Base-by-base conservation (phyloP, 1,140 invertebrate genomes). In the Batillaria attramentaria region DNA sequence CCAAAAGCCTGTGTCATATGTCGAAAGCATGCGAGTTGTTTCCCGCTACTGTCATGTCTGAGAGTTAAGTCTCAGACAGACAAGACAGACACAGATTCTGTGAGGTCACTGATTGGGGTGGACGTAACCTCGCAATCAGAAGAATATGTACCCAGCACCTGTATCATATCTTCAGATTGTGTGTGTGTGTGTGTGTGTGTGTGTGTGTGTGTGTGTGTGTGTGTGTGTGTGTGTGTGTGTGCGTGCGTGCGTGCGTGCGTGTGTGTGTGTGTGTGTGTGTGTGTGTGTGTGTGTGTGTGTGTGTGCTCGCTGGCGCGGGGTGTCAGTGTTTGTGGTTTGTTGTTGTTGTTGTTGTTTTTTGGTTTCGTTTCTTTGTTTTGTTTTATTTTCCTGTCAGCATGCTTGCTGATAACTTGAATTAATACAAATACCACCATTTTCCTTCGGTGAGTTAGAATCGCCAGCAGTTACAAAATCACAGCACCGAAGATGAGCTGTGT, bases 161-260 rank as follows among this genome's bases (percentile, higher is more conserved):
- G n/a, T n/a, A n/a, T n/a, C n/a, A n/a, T n/a, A n/a, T n/a, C n/a
- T n/a, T n/a, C n/a, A n/a, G n/a, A n/a, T n/a, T 60, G 57, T 60
- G 57, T 60, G 57, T 60, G n/a, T 33, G 62, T 33, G 31, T 33
- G 62, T 33, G 62, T 33, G 62, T 33, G 62, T 33, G 62, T 8
- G 62, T 8, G 62, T 8, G 62, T 65, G 13, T 35, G 35, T 76
- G 42, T 60, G 62, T 76, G 60, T 76, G 37, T 57, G 28, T 76
- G 35, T 41, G 13, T 42, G 69, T 72, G 69, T 72, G 69, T 72
- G 41, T 72, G 31, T 10, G 39, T 68, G 42, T 41, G 42, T 66
- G 57, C 1, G 41, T 13, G 39, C 24, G 62, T 77, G 24, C 46
- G 62, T 77, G 41, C 33, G 39, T 77, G 37, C 68, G n/a, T 43